A percentile compares a stretch with the other conserved stretches of the same genome.
These are phyloP conservation scores for Gobio occitaniae DNA, from an alignment of 2,797 vertebrate species.

Conservation along the genomic window DNA sequence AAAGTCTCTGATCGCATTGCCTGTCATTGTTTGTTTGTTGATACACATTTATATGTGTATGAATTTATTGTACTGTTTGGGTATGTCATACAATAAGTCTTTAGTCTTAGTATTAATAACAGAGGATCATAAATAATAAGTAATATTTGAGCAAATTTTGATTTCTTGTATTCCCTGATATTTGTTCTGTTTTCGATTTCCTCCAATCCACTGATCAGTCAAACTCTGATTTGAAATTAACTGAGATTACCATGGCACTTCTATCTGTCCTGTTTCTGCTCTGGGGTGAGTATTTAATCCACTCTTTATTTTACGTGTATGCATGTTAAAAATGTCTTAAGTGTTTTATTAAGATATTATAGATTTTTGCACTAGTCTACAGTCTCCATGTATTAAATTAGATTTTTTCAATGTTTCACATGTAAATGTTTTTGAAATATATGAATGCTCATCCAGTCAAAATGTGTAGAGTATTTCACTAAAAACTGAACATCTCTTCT, in stretches of 20 bases:
- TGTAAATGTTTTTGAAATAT: not conserved
- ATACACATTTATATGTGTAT: not conserved
- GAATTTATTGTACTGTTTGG: not conserved
- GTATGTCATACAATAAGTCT: not conserved
- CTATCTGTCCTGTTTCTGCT: not conserved
- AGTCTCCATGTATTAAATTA: no score
- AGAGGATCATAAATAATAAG: not conserved
- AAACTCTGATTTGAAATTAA: not conserved
- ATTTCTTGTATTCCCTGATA: not conserved
- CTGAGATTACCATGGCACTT: not conserved
- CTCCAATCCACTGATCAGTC: not conserved
- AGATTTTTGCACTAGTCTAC: not conserved
- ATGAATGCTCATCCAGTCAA: not conserved
- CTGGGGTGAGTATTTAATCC: constrained; percentile 20
- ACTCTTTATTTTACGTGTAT: no score
- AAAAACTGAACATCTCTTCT: not conserved
- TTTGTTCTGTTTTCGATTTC: not conserved
- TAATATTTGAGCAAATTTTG: not conserved
- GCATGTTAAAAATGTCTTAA: no score
- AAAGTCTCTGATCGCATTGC: not conserved
- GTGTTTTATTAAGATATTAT: not conserved
- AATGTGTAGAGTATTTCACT: not conserved
- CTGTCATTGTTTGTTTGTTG: not conserved
- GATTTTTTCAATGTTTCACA: no score
- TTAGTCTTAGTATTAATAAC: not conserved